A percentile compares a stretch with the other conserved stretches of the same genome.
phyloP scores from a whole-genome alignment of 2,888 invertebrate genomes.

The Plutella xylostella region DNA sequence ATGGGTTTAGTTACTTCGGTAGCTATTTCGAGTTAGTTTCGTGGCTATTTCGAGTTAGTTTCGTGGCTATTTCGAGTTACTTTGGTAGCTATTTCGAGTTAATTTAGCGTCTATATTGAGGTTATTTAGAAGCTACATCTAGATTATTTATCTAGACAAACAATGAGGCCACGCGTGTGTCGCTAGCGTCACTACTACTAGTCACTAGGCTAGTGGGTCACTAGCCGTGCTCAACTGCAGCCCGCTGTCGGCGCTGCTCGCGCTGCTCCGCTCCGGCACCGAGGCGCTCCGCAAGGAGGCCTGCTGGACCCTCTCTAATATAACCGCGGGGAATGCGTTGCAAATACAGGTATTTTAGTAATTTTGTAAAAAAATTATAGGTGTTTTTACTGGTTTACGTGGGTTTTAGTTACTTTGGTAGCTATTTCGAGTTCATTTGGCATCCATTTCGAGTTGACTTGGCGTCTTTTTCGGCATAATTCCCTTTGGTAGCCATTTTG shows the following conservation, averaged over 20 bases:
- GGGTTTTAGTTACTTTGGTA: not conserved
- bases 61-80: not conserved
- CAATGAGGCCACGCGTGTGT: too few relatives aligned
- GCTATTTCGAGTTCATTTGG: too few relatives aligned
- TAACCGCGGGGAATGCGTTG: slow-evolving; percentile 93
- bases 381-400: too few relatives aligned
- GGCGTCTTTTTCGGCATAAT: not conserved
- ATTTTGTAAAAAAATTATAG: too few relatives aligned
- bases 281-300: slow-evolving; percentile 95
- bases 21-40: too few relatives aligned
- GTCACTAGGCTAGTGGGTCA: too few relatives aligned
- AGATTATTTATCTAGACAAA: too few relatives aligned
- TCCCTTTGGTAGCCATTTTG: not conserved
- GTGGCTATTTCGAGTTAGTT: too few relatives aligned
- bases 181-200: slow-evolving; percentile 86
- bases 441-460: too few relatives aligned
- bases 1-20: not conserved
- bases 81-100: not conserved
- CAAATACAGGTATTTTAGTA: slow-evolving; percentile 98
- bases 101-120: too few relatives aligned
- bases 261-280: slow-evolving; percentile 77
- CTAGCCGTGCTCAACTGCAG: slow-evolving; percentile 94
- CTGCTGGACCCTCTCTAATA: slow-evolving; percentile 97
- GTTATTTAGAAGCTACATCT: too few relatives aligned
- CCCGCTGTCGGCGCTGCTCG: slow-evolving; percentile 84